Conservation (phyloP, 2,113 vertebrate genomes). For the Gavia stellata region DNA sequence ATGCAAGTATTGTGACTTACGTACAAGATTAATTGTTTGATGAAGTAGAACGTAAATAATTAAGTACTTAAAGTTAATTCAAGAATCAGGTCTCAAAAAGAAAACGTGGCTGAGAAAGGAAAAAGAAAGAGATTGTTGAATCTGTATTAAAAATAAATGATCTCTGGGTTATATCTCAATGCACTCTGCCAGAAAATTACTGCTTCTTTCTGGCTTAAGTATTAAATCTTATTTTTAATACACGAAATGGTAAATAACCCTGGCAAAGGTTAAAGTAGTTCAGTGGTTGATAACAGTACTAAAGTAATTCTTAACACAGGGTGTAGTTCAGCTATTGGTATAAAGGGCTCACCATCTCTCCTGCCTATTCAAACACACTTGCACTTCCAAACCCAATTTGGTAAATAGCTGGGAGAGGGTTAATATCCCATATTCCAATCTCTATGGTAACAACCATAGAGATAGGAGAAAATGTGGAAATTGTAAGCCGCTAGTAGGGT, state of each 20-base stretch:
- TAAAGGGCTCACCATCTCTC: neutral
- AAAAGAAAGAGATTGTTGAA: neutral
- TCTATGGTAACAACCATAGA: neutral
- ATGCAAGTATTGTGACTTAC: neutral
- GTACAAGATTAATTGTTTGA: neutral
- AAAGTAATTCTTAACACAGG: neutral
- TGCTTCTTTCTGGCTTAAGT: neutral
- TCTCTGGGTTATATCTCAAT: neutral
- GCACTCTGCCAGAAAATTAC: neutral
- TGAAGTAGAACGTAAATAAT: neutral
- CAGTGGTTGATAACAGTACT: neutral
- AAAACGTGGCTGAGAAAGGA: neutral
- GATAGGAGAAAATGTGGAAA: neutral
- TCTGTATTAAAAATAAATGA: constrained; percentile 31
- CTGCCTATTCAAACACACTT: neutral
- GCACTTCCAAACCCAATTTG: neutral
- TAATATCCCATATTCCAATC: neutral
- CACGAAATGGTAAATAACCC: neutral
- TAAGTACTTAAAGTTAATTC: neutral
- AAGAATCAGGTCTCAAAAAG: neutral
- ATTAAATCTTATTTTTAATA: neutral
- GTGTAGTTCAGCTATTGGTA: neutral
- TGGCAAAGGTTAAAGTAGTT: neutral
- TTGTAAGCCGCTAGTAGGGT: neutral
- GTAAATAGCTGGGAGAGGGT: neutral